Conservation (phyloP, 2,113 vertebrate genomes). For the Elanus axillaris region DNA sequence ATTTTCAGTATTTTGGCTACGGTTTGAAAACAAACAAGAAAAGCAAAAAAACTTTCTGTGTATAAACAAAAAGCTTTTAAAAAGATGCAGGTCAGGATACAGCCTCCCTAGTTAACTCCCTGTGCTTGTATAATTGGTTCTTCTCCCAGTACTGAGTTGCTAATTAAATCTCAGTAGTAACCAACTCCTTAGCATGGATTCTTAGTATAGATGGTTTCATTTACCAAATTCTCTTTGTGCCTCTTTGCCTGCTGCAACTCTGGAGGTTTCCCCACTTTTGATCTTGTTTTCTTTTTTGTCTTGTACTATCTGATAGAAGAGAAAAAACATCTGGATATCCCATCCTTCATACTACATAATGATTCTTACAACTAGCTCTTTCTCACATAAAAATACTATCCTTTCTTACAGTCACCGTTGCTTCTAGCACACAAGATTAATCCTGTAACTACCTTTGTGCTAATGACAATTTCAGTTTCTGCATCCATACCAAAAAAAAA, state of each 20-base stretch:
- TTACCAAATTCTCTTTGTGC: background rate
- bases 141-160: background rate
- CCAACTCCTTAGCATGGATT: background rate
- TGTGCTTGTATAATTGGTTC: background rate
- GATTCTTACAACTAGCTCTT: background rate
- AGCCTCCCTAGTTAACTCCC: background rate
- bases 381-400: background rate
- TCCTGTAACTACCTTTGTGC: background rate
- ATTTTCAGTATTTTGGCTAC: background rate
- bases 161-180: conserved; percentile 32
- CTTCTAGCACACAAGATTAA: background rate
- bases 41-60: background rate
- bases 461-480: background rate
- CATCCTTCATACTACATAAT: background rate
- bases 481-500: background rate
- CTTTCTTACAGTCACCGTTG: background rate
- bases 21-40: background rate
- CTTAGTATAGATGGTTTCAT: background rate
- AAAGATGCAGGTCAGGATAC: background rate
- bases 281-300: background rate
- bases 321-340: background rate
- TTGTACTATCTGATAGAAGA: background rate
- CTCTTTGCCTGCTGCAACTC: background rate
- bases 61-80: background rate
- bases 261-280: background rate